Conservation (phyloP, 2,888 invertebrate species). For the Ferrisia virgata region DNA sequence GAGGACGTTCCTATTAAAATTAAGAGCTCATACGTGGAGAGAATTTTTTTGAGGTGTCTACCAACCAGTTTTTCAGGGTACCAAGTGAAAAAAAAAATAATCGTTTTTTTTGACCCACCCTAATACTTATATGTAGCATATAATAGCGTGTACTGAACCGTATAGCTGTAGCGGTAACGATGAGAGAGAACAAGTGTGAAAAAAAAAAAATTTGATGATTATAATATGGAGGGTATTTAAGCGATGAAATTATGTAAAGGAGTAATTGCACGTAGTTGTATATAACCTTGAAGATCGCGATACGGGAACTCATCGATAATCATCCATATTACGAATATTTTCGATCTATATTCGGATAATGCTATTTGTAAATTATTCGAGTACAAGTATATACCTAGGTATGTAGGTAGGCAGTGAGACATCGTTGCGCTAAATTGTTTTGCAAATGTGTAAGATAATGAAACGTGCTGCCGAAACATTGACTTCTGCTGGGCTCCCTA, state of each 20-base stretch:
- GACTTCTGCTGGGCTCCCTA: neutral
- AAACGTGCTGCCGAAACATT: neutral
- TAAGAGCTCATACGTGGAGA: too few species aligned
- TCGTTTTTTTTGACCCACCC: neutral
- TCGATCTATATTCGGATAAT: constrained; percentile 5
- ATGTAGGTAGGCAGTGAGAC: neutral
- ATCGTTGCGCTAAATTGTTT: neutral
- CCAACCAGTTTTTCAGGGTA: too few species aligned
- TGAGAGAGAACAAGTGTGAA: neutral
- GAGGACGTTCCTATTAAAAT: too few species aligned
- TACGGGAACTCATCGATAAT: neutral
- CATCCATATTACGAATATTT: neutral
- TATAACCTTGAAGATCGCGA: neutral
- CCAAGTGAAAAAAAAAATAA: too few species aligned
- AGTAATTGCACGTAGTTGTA: neutral
- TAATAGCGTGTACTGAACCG: neutral
- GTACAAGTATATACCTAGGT: too few species aligned
- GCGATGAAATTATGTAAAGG: neutral
- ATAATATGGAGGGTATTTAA: neutral
- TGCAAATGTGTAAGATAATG: neutral
- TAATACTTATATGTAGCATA: neutral
- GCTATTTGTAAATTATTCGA: neutral
- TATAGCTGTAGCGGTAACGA: neutral
- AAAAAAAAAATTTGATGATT: neutral
- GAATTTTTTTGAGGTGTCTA: too few species aligned